Conservation (phyloP, 2,797 vertebrate genomes). For the Numenius phaeopus region DNA sequence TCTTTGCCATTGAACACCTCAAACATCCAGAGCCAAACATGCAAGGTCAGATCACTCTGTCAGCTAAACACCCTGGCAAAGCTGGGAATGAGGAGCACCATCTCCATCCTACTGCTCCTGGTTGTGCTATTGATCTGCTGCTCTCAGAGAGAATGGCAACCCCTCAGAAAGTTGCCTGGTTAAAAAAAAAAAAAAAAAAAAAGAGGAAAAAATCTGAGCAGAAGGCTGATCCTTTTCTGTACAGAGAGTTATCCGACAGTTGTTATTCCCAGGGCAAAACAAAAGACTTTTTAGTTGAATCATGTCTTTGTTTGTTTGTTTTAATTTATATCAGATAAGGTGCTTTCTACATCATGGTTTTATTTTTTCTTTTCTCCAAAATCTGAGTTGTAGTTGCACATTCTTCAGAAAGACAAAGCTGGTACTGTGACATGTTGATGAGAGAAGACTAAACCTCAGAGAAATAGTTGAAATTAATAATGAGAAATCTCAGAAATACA, state of each 20-base stretch:
- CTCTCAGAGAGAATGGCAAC: neutral
- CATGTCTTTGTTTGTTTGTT: neutral
- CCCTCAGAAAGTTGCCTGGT: neutral
- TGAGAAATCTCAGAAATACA: neutral
- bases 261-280: neutral
- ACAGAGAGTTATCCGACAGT: neutral
- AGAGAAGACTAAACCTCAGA: neutral
- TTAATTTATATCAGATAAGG: neutral
- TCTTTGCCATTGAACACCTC: neutral
- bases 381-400: neutral
- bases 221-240: neutral
- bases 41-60: neutral
- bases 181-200: neutral
- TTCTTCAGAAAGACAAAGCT: neutral
- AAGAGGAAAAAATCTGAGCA: neutral
- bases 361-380: neutral
- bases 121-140: neutral
- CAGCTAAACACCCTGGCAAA: neutral
- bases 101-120: neutral
- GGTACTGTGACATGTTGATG: neutral
- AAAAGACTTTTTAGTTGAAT: neutral
- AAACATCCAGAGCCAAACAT: neutral
- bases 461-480: neutral
- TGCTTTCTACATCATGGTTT: neutral
- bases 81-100: neutral